Base-by-base conservation (phyloP, 2,888 invertebrate species). In the Desoria tigrina region DNA sequence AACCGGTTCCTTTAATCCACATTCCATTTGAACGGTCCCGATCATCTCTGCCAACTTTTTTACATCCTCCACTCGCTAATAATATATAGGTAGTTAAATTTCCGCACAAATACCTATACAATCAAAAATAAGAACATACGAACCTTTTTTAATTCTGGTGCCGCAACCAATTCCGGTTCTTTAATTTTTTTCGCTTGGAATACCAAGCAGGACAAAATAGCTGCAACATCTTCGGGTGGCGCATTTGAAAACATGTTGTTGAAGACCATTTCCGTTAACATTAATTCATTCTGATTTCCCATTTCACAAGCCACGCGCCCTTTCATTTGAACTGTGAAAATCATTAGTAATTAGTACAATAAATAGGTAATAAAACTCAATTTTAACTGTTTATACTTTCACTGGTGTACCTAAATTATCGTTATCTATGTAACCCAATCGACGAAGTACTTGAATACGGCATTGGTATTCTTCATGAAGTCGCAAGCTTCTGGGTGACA, bases 381-480 rank as follows among this genome's bases (percentile, higher is more conserved):
- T n/a, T n/a, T n/a, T 18, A 21, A 39, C 27, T n/a, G 42, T 21
- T 54, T 42, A 56, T n/a, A 37, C 14, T 18, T 32, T 53, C 2
- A 61, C 32, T 32, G 78, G 86, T n/a, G n/a, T n/a, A n/a, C 88
- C 86, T 80, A 86, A 85, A 77, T 88, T 86, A 73, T 86, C 84
- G 32, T 84, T 83, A 80, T 92, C 89, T 42, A 93, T 87, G 78
- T 90, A 92, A 68, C 88, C 87, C 27, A 97, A 81, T 56, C 86
- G 83, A 74, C 87, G 85, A 9, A 98, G 81, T 1, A 94, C 88
- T 71, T 88, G 81, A 42, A 92, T 84, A 71, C 94, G 85, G 73
- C 89, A 87, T 76, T 89, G 86, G 79, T 97, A 98, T 77, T 98
- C 96, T 0, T 94, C 92, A 80, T 94, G 91, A 0, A 96, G 83